phyloP scores from a whole-genome alignment of 2,113 vertebrate species.

The Cyanoramphus novaezelandiae region DNA sequence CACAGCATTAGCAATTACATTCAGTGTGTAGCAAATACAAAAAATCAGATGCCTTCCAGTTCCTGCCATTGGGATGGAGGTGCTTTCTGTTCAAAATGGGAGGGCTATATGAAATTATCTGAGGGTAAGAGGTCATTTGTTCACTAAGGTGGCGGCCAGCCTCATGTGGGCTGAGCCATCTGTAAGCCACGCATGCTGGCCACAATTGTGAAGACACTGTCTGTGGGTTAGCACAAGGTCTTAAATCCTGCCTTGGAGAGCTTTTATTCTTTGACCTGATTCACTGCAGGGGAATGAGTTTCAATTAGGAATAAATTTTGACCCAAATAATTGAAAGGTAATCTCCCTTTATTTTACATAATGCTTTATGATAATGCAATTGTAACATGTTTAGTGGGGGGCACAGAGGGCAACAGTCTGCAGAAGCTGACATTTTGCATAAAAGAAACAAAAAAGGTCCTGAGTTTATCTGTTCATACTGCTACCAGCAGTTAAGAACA shows the following conservation, averaged over 20 bases:
- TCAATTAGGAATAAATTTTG: conserved; percentile 37
- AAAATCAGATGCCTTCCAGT: neutral
- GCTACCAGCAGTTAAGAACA: conserved; percentile 3
- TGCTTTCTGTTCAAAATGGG: neutral
- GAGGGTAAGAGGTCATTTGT: neutral
- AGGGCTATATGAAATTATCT: neutral
- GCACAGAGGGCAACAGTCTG: conserved; percentile 17
- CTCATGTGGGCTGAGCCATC: neutral
- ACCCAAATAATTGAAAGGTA: conserved; percentile 56
- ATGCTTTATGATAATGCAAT: conserved; percentile 31
- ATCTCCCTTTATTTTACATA: conserved; percentile 50
- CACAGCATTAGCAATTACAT: conserved; percentile 13
- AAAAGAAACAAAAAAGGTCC: conserved; percentile 27
- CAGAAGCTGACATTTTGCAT: conserved; percentile 28
- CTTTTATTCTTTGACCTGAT: conserved; percentile 34
- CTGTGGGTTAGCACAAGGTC: neutral
- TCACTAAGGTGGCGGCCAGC: neutral
- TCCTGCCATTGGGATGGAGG: neutral
- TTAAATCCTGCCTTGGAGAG: conserved; percentile 11
- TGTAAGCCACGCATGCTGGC: neutral
- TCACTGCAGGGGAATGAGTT: conserved; percentile 15
- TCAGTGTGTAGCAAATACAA: neutral
- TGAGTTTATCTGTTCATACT: conserved; percentile 7
- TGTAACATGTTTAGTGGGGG: conserved; percentile 6
- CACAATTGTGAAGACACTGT: neutral